Evolutionary conservation across 1,140 invertebrate species (phyloP).

Genomic region (Drosophila auraria): DNA sequence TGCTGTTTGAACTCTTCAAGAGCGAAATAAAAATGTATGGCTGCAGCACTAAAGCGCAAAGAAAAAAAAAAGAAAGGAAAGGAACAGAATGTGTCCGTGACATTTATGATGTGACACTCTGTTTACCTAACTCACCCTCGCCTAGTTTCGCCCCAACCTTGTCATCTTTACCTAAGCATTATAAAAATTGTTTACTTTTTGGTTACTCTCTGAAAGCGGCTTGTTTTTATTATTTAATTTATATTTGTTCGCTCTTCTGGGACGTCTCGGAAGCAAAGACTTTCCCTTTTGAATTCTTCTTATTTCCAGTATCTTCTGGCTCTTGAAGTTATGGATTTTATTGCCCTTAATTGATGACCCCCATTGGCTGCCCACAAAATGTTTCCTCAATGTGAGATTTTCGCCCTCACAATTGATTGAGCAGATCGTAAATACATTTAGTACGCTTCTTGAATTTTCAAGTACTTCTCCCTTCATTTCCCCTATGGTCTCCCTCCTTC

Average conservation of each 20-base stretch:
- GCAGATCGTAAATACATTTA: constrained; percentile 40
- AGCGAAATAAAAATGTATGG: constrained; percentile 70
- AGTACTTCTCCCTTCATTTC: constrained; percentile 3
- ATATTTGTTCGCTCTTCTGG: constrained; percentile 50
- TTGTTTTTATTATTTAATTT: constrained; percentile 54
- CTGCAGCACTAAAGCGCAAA: constrained; percentile 56
- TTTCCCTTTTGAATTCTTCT: background rate
- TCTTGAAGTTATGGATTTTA: constrained; percentile 28
- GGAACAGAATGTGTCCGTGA: constrained; percentile 74
- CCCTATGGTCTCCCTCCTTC: background rate
- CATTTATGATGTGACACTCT: constrained; percentile 81
- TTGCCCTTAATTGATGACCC: constrained; percentile 43
- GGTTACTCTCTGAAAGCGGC: constrained; percentile 56
- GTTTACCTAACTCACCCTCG: constrained; percentile 50
- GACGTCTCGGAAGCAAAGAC: background rate
- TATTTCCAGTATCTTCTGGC: background rate
- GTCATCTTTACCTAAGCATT: constrained; percentile 14
- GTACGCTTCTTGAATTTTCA: constrained; percentile 30
- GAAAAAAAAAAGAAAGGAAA: constrained; percentile 1
- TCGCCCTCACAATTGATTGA: constrained; percentile 20
- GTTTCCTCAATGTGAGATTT: constrained; percentile 28
- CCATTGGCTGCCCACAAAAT: constrained; percentile 19
- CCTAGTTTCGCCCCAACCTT: background rate
- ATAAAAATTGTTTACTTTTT: constrained; percentile 64
- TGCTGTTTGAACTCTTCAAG: constrained; percentile 66